Percentiles rank a stretch among this genome's conserved stretches.
Conservation (phyloP, 2,113 vertebrate species). For the Burhinus oedicnemus region DNA sequence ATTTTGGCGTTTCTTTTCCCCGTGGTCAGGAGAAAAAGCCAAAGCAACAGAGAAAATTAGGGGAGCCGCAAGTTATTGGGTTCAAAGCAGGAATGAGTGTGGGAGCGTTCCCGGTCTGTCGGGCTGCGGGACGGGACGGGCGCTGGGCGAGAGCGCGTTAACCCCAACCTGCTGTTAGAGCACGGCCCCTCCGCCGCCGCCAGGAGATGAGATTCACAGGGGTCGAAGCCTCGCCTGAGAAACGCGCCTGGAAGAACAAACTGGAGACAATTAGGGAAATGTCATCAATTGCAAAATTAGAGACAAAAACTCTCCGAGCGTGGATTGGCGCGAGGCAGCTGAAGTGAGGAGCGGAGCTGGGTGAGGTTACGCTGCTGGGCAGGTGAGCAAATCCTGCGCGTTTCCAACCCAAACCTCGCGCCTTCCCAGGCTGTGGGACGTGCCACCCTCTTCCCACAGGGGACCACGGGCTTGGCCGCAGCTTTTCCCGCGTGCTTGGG, state of each 20-base stretch:
- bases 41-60: neutral
- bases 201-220: neutral
- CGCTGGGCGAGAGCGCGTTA: neutral
- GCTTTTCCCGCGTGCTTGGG: rapidly evolving
- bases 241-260: neutral
- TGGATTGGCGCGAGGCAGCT: rapidly evolving
- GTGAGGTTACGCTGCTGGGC: neutral
- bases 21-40: neutral
- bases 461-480: rapidly evolving
- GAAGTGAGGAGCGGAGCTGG: neutral
- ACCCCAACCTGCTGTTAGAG: neutral
- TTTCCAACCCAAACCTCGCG: neutral
- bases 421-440: too few species aligned
- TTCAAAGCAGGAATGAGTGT: neutral
- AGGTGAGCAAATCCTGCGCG: neutral
- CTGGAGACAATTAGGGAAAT: neutral
- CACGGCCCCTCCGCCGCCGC: neutral
- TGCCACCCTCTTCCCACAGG: neutral
- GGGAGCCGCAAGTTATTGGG: neutral
- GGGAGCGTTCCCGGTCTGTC: neutral
- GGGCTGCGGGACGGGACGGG: too few species aligned
- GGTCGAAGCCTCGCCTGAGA: neutral
- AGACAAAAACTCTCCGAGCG: neutral
- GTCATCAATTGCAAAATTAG: neutral
- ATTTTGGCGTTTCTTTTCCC: neutral